A percentile compares a stretch with the other conserved stretches of the same genome.
These are phyloP conservation scores for Kobus ellipsiprymnus DNA, from an alignment of 2,113 vertebrate species.

Conservation along the genomic window DNA sequence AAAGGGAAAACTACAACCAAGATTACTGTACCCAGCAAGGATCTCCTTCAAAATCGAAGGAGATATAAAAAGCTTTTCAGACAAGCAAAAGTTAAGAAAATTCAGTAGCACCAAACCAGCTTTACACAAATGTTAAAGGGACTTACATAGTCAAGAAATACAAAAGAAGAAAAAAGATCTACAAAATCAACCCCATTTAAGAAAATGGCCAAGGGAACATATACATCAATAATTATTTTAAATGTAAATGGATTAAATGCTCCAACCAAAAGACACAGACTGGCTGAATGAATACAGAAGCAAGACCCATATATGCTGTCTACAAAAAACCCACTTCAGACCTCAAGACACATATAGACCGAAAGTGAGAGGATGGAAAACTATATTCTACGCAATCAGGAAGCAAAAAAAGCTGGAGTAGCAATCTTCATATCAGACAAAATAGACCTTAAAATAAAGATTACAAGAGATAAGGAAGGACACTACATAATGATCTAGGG, in stretches of 20 bases:
- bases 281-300: neutral
- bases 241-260: neutral
- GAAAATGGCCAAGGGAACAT: neutral
- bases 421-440: neutral
- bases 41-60: neutral
- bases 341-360: neutral
- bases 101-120: neutral
- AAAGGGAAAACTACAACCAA: neutral
- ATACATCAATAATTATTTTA: neutral
- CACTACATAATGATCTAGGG: neutral
- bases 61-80: neutral
- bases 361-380: neutral
- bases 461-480: neutral
- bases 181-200: neutral
- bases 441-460: neutral
- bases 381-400: neutral
- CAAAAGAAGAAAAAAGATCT: neutral
- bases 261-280: neutral
- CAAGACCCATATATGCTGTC: neutral
- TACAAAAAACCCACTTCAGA: neutral
- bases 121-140: neutral
- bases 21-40: neutral
- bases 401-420: neutral
- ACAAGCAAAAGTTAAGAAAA: neutral
- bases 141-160: neutral